These are phyloP conservation scores for Plusia festucae DNA, from an alignment of 2,888 invertebrate genomes.

Conservation along the genomic window DNA sequence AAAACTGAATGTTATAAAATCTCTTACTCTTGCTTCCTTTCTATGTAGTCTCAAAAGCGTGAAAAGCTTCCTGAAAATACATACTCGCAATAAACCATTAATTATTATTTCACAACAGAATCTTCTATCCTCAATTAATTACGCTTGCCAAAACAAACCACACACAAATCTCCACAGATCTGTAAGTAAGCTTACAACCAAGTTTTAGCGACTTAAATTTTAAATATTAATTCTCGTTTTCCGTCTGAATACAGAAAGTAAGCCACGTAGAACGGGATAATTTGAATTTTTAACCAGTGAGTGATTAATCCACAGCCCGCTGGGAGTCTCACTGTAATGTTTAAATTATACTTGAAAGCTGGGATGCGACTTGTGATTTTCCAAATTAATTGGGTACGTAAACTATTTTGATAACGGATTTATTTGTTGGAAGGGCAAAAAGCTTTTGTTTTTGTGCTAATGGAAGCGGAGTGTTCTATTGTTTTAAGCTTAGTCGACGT, in stretches of 20 bases:
- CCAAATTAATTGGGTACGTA: slow-evolving; percentile 56
- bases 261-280: slow-evolving; percentile 72
- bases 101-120: not conserved
- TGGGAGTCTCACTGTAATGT: slow-evolving; percentile 62
- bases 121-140: slow-evolving; percentile 1
- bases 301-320: slow-evolving; percentile 72
- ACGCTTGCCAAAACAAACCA: slow-evolving; percentile 15
- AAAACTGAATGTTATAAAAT: no score
- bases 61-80: not conserved
- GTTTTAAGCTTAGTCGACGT: slow-evolving; percentile 6
- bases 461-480: slow-evolving; percentile 13
- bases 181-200: slow-evolving; percentile 34
- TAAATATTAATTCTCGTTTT: slow-evolving; percentile 77
- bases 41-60: no score
- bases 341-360: slow-evolving; percentile 58
- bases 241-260: slow-evolving; percentile 69
- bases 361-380: slow-evolving; percentile 61
- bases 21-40: no score
- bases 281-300: slow-evolving; percentile 81
- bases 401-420: slow-evolving; percentile 55
- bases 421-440: slow-evolving; percentile 22
- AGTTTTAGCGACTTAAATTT: slow-evolving; percentile 57
- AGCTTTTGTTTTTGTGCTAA: slow-evolving; percentile 16
- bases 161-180: slow-evolving; percentile 15
- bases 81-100: not conserved